These are phyloP conservation scores for Drosophila suboccidentalis DNA, from an alignment of 2,888 invertebrate species.

Conservation along the genomic window DNA sequence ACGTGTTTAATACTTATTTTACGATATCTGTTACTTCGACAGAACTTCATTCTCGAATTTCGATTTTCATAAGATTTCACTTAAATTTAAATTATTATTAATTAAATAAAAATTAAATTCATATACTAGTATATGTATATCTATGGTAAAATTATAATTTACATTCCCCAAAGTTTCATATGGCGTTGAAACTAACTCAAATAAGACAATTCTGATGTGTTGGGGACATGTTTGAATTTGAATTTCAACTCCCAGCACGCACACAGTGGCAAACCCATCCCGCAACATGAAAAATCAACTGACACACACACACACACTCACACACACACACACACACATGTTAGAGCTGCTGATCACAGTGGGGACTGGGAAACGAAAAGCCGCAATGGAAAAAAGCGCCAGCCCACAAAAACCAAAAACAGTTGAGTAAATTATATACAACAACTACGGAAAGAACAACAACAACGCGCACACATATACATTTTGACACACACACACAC, in stretches of 20 bases:
- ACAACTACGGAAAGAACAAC: conserved; percentile 34
- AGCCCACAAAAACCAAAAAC: conserved; percentile 74
- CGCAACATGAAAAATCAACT: conserved; percentile 6
- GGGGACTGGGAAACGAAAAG: conserved; percentile 55
- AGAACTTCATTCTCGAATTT: background rate
- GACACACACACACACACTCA: conserved; percentile 22
- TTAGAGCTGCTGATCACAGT: conserved; percentile 51
- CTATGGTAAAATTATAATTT: background rate
- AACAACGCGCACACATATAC: conserved; percentile 27
- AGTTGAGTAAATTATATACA: conserved; percentile 81
- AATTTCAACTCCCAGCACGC: conserved; percentile 35
- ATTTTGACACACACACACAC: conserved; percentile 16
- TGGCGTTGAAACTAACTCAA: background rate
- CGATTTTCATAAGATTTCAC: background rate
- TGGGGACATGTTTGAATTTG: conserved; percentile 44
- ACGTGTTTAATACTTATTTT: no score
- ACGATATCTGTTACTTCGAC: background rate
- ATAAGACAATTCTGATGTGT: conserved; percentile 5
- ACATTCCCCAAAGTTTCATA: background rate
- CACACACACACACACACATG: conserved; percentile 32
- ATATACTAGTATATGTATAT: background rate
- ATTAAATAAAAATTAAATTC: background rate
- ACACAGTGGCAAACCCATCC: conserved; percentile 18
- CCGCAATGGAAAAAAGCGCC: conserved; percentile 63
- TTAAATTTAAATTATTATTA: background rate